Percentiles rank a stretch among this genome's conserved stretches.
Evolutionary conservation across 2,113 vertebrate species (phyloP).

Genomic region (Strix uralensis): DNA sequence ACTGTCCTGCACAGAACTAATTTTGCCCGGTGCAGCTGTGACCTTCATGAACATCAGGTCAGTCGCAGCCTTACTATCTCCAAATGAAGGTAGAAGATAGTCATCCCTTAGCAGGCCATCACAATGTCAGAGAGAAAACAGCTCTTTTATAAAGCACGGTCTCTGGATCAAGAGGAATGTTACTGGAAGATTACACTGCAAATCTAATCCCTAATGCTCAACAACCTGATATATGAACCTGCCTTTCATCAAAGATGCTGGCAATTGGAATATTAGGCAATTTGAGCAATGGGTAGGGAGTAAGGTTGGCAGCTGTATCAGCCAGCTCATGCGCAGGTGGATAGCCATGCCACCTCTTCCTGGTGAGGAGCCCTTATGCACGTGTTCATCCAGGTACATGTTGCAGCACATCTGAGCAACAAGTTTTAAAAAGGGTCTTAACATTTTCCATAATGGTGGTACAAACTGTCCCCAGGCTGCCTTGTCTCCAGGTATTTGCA

Average conservation of each 20-base stretch:
- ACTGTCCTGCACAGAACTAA: conserved; percentile 48
- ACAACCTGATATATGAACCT: not conserved
- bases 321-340: not conserved
- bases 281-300: not conserved
- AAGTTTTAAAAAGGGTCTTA: not conserved
- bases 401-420: not conserved
- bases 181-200: conserved; percentile 40
- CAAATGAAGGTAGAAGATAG: conserved; percentile 27
- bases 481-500: not conserved
- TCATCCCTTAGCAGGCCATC: not conserved
- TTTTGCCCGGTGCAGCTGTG: conserved; percentile 45
- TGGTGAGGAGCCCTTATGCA: not conserved
- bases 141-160: not conserved
- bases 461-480: not conserved
- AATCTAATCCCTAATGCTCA: conserved; percentile 37
- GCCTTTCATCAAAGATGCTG: not conserved
- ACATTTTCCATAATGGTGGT: not conserved
- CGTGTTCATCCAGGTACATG: not conserved
- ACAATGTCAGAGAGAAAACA: conserved; percentile 21
- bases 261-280: not conserved
- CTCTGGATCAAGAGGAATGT: conserved; percentile 9
- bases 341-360: not conserved
- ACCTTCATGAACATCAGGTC: conserved; percentile 38
- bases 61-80: not conserved
- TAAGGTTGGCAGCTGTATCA: not conserved